Conservation (phyloP, 2,888 invertebrate genomes). For the Troglohyphantes excavatus region DNA sequence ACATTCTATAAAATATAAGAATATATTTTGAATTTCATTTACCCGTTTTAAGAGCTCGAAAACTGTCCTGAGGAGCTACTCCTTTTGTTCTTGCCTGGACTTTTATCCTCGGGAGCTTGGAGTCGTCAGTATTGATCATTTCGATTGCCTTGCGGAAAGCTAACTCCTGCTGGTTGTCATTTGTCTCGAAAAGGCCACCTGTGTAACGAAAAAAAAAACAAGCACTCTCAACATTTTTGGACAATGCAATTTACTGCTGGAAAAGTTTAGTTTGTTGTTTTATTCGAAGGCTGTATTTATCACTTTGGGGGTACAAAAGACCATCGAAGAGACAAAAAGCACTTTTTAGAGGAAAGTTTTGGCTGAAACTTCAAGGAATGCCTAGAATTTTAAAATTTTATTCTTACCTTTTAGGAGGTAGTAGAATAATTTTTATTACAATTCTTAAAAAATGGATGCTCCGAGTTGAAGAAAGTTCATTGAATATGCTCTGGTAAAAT, state of each 20-base stretch:
- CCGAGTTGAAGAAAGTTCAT: no score
- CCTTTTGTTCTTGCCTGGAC: slow-evolving; percentile 41
- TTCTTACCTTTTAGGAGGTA: no score
- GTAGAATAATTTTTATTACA: no score
- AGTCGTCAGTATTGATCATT: slow-evolving; percentile 70
- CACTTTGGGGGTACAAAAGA: not conserved
- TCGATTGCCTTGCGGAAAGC: slow-evolving; percentile 68
- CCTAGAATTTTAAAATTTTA: no score
- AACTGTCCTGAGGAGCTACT: slow-evolving; percentile 74
- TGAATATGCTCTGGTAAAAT: no score
- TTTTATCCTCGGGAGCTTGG: slow-evolving; percentile 47
- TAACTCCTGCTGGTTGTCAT: slow-evolving; percentile 60
- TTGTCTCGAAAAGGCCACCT: slow-evolving; percentile 73
- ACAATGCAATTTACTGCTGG: not conserved
- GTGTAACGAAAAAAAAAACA: not conserved
- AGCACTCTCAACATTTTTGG: not conserved
- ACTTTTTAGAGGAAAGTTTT: not conserved
- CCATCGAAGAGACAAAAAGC: not conserved
- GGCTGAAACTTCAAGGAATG: not conserved
- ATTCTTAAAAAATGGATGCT: no score
- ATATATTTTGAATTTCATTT: not conserved
- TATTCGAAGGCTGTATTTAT: not conserved
- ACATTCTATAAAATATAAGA: no score
- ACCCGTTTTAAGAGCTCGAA: slow-evolving; percentile 73
- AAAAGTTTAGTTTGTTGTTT: not conserved